Conservation (phyloP, 2,797 vertebrate genomes). For the Poliocrania exsul region DNA sequence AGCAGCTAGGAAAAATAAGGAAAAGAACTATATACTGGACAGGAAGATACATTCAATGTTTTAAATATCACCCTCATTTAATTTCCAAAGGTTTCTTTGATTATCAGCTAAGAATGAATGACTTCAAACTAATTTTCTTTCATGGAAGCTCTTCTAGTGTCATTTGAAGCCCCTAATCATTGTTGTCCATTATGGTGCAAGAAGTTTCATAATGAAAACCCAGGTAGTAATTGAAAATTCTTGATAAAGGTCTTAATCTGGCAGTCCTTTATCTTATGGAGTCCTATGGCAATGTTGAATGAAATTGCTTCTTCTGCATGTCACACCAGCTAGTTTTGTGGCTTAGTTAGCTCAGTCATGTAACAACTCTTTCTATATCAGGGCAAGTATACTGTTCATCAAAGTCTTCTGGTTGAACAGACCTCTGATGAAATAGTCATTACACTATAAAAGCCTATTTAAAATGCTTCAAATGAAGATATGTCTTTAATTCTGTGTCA, state of each 20-base stretch:
- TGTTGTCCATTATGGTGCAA: not conserved
- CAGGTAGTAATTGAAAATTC: not conserved
- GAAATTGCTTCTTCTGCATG: not conserved
- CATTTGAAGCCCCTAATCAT: not conserved
- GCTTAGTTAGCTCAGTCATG: not conserved
- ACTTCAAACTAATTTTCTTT: not conserved
- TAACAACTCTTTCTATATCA: not conserved
- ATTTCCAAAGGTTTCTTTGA: not conserved
- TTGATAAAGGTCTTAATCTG: not conserved
- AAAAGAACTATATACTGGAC: not conserved
- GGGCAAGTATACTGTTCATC: not conserved
- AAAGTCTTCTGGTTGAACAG: not conserved
- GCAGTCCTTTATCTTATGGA: not conserved
- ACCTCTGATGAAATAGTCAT: not conserved
- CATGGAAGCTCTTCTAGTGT: not conserved
- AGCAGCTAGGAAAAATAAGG: not conserved
- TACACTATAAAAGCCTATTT: not conserved
- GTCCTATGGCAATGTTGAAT: fast-evolving
- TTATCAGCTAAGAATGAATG: not conserved
- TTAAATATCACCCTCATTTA: not conserved
- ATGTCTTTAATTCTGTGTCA: not conserved
- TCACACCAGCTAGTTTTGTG: not conserved
- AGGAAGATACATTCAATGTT: not conserved
- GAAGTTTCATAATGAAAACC: not conserved
- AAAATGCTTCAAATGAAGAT: not conserved